Evolutionary conservation across 2,797 vertebrate genomes (phyloP), one percentile per base, ranked within the genome.

Genomic region (Rhodeus uyekii): DNA sequence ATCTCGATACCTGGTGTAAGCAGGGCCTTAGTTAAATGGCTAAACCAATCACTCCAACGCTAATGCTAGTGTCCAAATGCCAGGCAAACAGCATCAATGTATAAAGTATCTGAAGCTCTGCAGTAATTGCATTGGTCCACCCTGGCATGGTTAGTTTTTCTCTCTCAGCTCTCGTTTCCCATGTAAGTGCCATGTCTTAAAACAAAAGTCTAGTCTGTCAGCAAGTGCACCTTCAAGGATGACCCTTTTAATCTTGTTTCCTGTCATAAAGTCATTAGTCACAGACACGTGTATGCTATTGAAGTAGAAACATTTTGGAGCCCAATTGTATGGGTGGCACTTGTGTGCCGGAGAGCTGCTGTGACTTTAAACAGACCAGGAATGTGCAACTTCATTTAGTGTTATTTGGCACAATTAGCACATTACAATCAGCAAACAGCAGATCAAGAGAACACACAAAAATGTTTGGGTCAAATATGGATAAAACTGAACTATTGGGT

Each of bases 231-330:
- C 92, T 93, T 93, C 90, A 90, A 87, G 92, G 92, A 86, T 90
- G 89, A 90, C 91, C 93, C 76, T 94, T 95, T 96, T 94, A 96
- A 90, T 93, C 93, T 93, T 89, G 95, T 95, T 97, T 98, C 96
- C 96, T 97, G 96, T 95, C 96, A 95, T 98, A 98, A 98, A 97
- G 94, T 96, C 94, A 97, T 97, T 97, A 76, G 71, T 60, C 58
- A 78, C 78, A 85, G 65, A 77, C 82, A 42, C 71, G 61, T 85
- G 68, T 81, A 85, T 87, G 85, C 81, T 80, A 88, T 80, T 76
- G 69, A 67, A 63, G 86, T 75, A 81, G 86, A 84, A 86, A 58
- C 32, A 72, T 53, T 53, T 36, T 53, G 12, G 46, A 36, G 29
- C 10, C 6, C 24, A 85, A 65, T 65, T 63, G 29, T 29, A n/a